Conservation (phyloP, 2,888 invertebrate genomes). For the Dorcus hopei region DNA sequence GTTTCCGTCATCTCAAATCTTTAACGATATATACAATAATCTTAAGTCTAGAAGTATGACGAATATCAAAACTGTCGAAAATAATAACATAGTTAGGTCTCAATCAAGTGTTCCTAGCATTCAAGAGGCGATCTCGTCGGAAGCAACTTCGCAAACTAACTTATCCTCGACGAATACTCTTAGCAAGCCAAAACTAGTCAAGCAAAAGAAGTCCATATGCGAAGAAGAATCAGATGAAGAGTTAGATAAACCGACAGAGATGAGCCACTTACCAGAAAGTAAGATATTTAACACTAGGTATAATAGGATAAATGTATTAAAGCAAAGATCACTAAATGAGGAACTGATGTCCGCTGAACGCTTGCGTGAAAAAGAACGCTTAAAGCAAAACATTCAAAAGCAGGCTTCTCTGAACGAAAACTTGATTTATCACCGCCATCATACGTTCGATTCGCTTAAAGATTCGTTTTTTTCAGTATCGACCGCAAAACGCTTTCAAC, state of each 20-base stretch:
- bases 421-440: constrained; percentile 63
- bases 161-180: constrained; percentile 26
- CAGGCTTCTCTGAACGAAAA: constrained; percentile 88
- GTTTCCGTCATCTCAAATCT: constrained; percentile 49
- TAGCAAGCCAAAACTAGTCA: constrained; percentile 69
- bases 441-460: constrained; percentile 66
- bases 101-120: constrained; percentile 73
- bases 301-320: constrained; percentile 61
- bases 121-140: constrained; percentile 19
- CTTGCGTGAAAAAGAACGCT: constrained; percentile 75
- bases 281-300: constrained; percentile 5
- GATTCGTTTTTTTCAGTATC: constrained; percentile 73
- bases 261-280: constrained; percentile 39
- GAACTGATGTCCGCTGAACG: constrained; percentile 86
- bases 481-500: constrained; percentile 71
- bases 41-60: constrained; percentile 81
- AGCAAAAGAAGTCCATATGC: constrained; percentile 82
- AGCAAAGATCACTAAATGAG: constrained; percentile 86
- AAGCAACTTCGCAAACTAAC: constrained; percentile 21
- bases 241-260: constrained; percentile 65
- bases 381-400: constrained; percentile 81
- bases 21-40: constrained; percentile 50
- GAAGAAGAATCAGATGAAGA: constrained; percentile 68
- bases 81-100: constrained; percentile 68
- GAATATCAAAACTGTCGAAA: constrained; percentile 74